Percentiles rank a stretch among this genome's conserved stretches.
These are phyloP conservation scores for Diarsia rubi DNA, from an alignment of 2,888 invertebrate species.

Conservation along the genomic window DNA sequence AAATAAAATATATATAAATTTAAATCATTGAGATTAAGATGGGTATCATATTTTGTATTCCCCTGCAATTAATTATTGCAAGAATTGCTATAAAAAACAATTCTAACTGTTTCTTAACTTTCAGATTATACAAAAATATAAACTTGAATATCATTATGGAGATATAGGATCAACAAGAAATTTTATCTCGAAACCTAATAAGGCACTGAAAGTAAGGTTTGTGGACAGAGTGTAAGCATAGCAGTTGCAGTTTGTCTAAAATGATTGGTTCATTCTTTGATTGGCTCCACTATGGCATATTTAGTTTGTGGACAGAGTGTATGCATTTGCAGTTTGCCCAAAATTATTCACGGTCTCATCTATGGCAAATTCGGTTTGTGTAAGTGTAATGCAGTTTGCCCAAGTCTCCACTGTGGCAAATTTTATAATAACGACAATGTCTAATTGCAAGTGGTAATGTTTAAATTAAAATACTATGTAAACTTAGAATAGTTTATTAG, in stretches of 20 bases:
- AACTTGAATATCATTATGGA: slow-evolving; percentile 93
- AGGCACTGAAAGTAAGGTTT: slow-evolving; percentile 92
- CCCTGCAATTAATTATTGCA: neutral
- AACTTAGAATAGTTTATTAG: slow-evolving; percentile 61
- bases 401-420: slow-evolving; percentile 4
- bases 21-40: too few relatives aligned
- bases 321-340: neutral
- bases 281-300: too few relatives aligned
- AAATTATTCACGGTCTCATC: too few relatives aligned
- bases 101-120: slow-evolving; percentile 60
- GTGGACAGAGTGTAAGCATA: slow-evolving; percentile 84
- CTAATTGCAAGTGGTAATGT: slow-evolving; percentile 40
- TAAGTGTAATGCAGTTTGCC: neutral
- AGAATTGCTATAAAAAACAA: neutral
- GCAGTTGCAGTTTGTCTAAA: too few relatives aligned
- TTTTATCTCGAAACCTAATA: slow-evolving; percentile 91
- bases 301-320: too few relatives aligned
- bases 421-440: slow-evolving; percentile 12
- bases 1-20: too few relatives aligned
- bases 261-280: too few relatives aligned
- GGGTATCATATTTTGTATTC: too few relatives aligned
- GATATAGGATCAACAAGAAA: slow-evolving; percentile 91
- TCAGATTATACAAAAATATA: slow-evolving; percentile 91
- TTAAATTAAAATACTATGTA: slow-evolving; percentile 57
- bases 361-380: too few relatives aligned